These are phyloP conservation scores for Tenebrosternarchus preto DNA, from an alignment of 2,113 vertebrate genomes.

Conservation along the genomic window DNA sequence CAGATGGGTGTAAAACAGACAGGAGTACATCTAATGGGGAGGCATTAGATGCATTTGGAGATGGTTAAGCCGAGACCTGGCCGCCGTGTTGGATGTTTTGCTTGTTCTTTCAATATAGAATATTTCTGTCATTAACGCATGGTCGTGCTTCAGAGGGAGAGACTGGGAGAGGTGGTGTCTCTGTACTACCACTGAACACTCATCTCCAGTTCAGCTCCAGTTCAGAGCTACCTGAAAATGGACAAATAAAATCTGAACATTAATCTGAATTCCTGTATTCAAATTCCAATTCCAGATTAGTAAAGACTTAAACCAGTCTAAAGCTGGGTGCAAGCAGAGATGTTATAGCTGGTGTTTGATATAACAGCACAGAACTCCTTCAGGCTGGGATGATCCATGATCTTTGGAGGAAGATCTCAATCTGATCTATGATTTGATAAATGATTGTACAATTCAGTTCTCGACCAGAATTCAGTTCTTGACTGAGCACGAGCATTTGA, in stretches of 20 bases:
- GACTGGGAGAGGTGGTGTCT: too few species aligned
- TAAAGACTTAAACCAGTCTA: background rate
- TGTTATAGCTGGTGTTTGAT: too few species aligned
- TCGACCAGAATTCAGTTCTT: background rate
- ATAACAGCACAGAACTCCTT: too few species aligned
- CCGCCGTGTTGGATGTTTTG: background rate
- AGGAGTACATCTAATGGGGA: too few species aligned
- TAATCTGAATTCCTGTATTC: too few species aligned
- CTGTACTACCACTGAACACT: too few species aligned
- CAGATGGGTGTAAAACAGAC: constrained; percentile 12
- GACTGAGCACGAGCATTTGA: constrained; percentile 17
- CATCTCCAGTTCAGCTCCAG: background rate
- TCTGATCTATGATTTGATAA: too few species aligned
- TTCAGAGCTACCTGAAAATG: too few species aligned
- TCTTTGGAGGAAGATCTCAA: too few species aligned
- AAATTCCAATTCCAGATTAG: background rate
- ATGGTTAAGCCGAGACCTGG: background rate
- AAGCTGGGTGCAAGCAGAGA: background rate
- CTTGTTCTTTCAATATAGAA: background rate
- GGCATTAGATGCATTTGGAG: background rate
- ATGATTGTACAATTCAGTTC: too few species aligned
- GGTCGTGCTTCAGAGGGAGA: background rate
- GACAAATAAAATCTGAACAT: too few species aligned
- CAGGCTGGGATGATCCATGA: too few species aligned
- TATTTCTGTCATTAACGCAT: background rate